phyloP scores from a whole-genome alignment of 1,140 invertebrate genomes.

The Ruditapes philippinarum region DNA sequence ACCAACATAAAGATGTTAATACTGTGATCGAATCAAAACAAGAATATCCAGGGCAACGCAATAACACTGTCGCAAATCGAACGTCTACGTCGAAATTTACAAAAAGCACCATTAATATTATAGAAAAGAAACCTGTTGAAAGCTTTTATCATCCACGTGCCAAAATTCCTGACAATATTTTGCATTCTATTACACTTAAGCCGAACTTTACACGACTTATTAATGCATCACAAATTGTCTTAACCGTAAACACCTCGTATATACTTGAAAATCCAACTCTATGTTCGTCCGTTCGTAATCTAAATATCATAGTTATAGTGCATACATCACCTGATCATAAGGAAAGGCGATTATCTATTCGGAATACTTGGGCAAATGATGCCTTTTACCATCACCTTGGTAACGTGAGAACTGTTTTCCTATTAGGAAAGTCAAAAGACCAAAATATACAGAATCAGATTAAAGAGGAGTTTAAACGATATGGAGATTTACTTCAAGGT shows the following conservation, averaged over 20 bases:
- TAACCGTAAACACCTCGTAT: slow-evolving; percentile 65
- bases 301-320: slow-evolving; percentile 77
- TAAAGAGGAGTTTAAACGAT: slow-evolving; percentile 69
- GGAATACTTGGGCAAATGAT: slow-evolving; percentile 83
- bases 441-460: slow-evolving; percentile 62
- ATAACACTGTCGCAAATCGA: no score
- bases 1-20: no score
- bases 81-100: no score
- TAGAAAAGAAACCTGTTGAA: no score
- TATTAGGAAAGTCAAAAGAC: slow-evolving; percentile 89
- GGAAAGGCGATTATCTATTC: slow-evolving; percentile 72
- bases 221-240: neutral
- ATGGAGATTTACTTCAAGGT: slow-evolving; percentile 83
- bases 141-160: no score
- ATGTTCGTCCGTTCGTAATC: slow-evolving; percentile 66
- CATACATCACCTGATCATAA: slow-evolving; percentile 78
- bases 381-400: slow-evolving; percentile 64
- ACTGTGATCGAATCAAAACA: no score
- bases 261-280: slow-evolving; percentile 73
- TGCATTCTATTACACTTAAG: neutral
- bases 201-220: neutral
- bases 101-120: no score
- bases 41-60: no score
- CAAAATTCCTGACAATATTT: neutral
- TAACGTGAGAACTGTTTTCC: slow-evolving; percentile 88